Conservation (phyloP, 2,888 invertebrate species). For the Nemurella pictetii region DNA sequence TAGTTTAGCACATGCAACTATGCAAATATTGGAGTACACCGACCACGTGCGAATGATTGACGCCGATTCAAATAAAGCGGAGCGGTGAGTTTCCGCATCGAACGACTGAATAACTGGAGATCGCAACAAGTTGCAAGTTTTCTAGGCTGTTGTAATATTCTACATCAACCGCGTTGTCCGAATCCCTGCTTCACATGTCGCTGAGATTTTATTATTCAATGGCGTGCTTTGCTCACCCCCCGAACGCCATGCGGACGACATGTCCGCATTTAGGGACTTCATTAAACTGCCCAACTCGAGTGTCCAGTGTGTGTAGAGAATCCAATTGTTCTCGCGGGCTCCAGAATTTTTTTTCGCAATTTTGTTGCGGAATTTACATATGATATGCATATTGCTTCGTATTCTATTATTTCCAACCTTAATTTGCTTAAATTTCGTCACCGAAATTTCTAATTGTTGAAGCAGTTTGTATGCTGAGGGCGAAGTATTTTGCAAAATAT, state of each 20-base stretch:
- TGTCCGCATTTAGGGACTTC: neutral
- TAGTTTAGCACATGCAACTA: no score
- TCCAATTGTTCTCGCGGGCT: neutral
- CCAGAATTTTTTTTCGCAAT: neutral
- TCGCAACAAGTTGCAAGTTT: neutral
- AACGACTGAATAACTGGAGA: no score
- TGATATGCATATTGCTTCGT: neutral
- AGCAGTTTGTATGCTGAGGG: no score
- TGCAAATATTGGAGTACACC: no score
- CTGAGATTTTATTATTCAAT: neutral
- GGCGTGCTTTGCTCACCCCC: neutral
- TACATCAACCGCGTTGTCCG: neutral
- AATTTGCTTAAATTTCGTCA: neutral
- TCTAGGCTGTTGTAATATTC: neutral
- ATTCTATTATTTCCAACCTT: neutral
- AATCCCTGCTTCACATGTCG: neutral
- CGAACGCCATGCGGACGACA: neutral
- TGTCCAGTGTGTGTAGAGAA: neutral
- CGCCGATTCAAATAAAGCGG: no score
- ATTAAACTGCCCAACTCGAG: no score
- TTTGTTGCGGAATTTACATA: neutral
- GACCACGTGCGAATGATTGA: no score
- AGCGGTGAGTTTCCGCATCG: no score
- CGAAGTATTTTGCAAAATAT: no score
- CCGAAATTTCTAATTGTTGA: neutral